Percentiles rank a stretch among this genome's conserved stretches.
These are phyloP conservation scores for Hyles lineata DNA, from an alignment of 2,888 invertebrate species.

Conservation along the genomic window DNA sequence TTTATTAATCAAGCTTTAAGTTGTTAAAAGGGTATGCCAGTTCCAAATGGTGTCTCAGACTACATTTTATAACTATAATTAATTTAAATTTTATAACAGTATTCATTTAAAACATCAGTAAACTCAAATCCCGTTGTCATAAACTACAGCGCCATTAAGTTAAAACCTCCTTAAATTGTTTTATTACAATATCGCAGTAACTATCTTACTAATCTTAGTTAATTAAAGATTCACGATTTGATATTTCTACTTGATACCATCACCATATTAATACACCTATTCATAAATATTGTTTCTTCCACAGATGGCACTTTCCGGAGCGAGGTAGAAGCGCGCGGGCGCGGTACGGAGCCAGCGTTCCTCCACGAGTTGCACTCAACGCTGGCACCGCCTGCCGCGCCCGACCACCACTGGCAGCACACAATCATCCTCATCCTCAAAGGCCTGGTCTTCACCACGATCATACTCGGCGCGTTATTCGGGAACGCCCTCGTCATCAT, in stretches of 20 bases:
- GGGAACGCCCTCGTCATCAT: constrained; percentile 97
- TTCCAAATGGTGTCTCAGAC: neutral
- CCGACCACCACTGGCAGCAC: constrained; percentile 73
- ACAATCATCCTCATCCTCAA: constrained; percentile 87
- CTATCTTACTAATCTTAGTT: too few relatives aligned
- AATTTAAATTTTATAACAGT: too few relatives aligned
- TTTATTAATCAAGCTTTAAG: constrained; percentile 1
- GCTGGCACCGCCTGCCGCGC: constrained; percentile 80
- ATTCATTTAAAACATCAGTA: too few relatives aligned
- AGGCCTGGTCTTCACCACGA: constrained; percentile 91
- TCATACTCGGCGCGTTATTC: constrained; percentile 94
- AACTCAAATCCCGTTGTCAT: too few relatives aligned
- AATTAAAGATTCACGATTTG: too few relatives aligned
- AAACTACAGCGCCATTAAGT: too few relatives aligned
- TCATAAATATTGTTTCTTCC: constrained; percentile 34
- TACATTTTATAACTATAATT: neutral
- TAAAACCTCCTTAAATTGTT: too few relatives aligned
- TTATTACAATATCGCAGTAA: too few relatives aligned
- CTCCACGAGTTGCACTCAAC: constrained; percentile 77
- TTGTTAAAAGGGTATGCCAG: neutral
- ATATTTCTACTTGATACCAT: too few relatives aligned
- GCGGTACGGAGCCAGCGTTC: constrained; percentile 81
- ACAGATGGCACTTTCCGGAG: constrained; percentile 73
- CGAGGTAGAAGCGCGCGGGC: constrained; percentile 81
- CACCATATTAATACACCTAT: neutral